phyloP scores from a whole-genome alignment of 2,113 vertebrate species.

The Bostrychus sinensis region DNA sequence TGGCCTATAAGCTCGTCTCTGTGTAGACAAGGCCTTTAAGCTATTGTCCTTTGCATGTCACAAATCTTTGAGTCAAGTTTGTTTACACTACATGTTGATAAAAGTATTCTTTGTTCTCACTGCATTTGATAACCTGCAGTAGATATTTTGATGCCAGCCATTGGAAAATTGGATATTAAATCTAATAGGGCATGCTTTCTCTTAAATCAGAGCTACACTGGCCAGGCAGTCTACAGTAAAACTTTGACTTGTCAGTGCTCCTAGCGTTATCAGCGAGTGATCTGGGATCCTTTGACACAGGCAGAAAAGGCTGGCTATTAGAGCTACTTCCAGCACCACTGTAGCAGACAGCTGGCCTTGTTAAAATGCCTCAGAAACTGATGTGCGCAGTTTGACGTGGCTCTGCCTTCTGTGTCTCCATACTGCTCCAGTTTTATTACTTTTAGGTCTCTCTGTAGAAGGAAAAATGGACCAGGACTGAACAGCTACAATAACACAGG shows the following conservation, averaged over 20 bases:
- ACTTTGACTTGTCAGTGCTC: conserved; percentile 29
- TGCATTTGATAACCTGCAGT: not conserved
- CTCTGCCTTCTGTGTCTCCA: conserved; percentile 34
- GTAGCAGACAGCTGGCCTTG: conserved; percentile 58
- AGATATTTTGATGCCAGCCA: not conserved
- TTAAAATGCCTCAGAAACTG: conserved; percentile 54
- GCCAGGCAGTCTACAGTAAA: not conserved
- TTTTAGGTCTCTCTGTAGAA: conserved; percentile 24
- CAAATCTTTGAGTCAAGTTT: too few species aligned
- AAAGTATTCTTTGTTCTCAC: not conserved
- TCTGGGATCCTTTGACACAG: conserved; percentile 41
- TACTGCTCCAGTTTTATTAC: conserved; percentile 29
- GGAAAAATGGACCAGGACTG: conserved; percentile 10
- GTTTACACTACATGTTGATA: too few species aligned
- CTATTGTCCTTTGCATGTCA: too few species aligned
- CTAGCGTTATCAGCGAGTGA: conserved; percentile 28
- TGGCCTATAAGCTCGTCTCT: too few species aligned
- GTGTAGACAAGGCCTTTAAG: too few species aligned
- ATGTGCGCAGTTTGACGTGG: conserved; percentile 30
- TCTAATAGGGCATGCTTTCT: conserved; percentile 5
- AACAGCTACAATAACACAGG: conserved; percentile 1
- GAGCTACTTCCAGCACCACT: conserved; percentile 37
- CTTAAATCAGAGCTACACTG: conserved; percentile 17
- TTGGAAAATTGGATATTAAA: conserved; percentile 1
- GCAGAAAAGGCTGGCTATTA: conserved; percentile 53